Evolutionary conservation across 2,797 vertebrate genomes (phyloP), one percentile per base, ranked within the genome.

Genomic region (Thunnus albacares): DNA sequence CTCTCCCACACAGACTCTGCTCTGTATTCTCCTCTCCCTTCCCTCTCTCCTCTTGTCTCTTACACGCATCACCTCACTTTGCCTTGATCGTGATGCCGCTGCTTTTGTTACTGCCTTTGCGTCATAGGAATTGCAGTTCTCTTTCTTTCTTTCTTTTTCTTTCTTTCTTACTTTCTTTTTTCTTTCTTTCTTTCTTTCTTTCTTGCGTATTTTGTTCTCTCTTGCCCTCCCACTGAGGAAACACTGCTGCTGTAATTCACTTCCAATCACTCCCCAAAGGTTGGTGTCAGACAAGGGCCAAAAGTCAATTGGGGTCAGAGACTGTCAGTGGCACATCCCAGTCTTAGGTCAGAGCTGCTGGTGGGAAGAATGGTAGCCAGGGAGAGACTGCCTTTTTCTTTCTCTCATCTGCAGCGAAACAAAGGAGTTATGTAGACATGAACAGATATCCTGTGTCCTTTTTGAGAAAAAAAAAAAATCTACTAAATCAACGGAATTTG

Each of bases 281-380:
- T 77, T 63, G 63, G 68, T 86, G 91, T 90, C 90, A 93, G 88
- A 87, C 87, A 47, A 33, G 38, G 86, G 84, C 86, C 77, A 81
- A 47, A 83, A 85, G 92, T 92, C 91, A 92, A 92, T 87, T 88
- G 88, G 89, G 89, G 90, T 92, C 91, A 84, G 83, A 84, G 72
- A 63, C 83, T 66, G 84, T 80, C 87, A 71, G 84, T 49, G 77
- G 38, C 57, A 56, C 71, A 60, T 83, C 72, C 80, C 77, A 63
- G 81, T 74, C 75, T 45, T 81, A 71, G 85, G 82, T 91, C 86
- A 76, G 67, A 80, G 73, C 63, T 28, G 6, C 76, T 74, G 76
- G 55, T 45, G 41, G 78, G 57, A 58, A 65, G 57, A 65, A 65
- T 3, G 64, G 52, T 38, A 61, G 71, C 49, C 53, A 20, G 17